Base-by-base conservation (phyloP, 2,113 vertebrate species). In the Gobio gobio region DNA sequence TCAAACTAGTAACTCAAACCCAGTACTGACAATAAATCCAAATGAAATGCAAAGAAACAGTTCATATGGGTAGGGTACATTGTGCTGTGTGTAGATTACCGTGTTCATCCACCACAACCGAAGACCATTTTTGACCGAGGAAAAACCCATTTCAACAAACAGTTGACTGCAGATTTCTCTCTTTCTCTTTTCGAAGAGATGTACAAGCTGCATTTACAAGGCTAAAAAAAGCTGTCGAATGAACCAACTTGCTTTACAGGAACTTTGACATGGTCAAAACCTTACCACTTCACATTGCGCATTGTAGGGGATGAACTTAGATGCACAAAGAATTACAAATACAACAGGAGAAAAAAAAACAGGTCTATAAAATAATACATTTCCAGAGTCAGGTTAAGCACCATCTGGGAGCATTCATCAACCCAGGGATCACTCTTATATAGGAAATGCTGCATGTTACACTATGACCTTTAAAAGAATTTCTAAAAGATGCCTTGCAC, bases 221-320 rank as follows among this genome's bases (percentile, higher is more conserved):
- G 59, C 70, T 8, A 12, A 6, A 73, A 73, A 73, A 45, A 47
- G 43, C 22, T 24, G 43, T 24, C 2, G 43, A 24, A 43, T 1
- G 22, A 24, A 47, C 40, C 22, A 73, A 47, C n/a, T 73, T 47
- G 10, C 40, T 16, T 74, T 74, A 47, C 43, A 74, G n/a, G n/a
- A 12, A 49, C n/a, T 47, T 22, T 74, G 70, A 74, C 70, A 45
- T 12, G 12, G 70, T 74, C 43, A 74, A 16, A 74, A 74, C 43
- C 22, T 74, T 24, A 47, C 43, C 70, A 74, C 70, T 74, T 74
- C 70, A 74, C 70, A 74, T n/a, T 16, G n/a, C 70, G 8, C 43
- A 16, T 49, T 47, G n/a, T 73, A 73, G 43, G 43, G 2, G 13
- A 74, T 74, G 43, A 74, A 43, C 66, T 1, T 43, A n/a, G 36